phyloP scores from a whole-genome alignment of 23 tunicate genomes.

The Halocynthia aurantium region DNA sequence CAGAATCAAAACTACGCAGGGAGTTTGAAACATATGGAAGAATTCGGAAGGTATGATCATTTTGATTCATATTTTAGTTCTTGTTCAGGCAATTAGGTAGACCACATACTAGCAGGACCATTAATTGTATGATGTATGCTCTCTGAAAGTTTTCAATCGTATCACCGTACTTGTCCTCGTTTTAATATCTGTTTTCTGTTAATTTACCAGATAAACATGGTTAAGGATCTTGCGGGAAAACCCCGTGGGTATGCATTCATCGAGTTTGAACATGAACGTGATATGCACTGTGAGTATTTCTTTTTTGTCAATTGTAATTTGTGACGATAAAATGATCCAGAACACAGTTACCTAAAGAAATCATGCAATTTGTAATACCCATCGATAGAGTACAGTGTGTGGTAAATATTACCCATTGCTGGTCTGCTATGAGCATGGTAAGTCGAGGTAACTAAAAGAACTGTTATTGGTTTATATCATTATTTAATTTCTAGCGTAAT shows the following conservation, averaged over 20 bases:
- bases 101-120: background rate
- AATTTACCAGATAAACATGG: slow-evolving; percentile 66
- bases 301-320: background rate
- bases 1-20: slow-evolving; percentile 86
- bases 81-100: too few species aligned
- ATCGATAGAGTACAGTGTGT: too few species aligned
- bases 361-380: too few species aligned
- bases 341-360: too few species aligned
- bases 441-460: too few species aligned
- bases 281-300: slow-evolving; percentile 93
- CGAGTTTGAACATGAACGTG: slow-evolving; percentile 95
- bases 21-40: slow-evolving; percentile 95
- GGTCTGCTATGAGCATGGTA: too few species aligned
- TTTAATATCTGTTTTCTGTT: background rate
- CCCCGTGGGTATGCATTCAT: slow-evolving; percentile 97
- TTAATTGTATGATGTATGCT: background rate
- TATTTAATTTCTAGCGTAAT: too few species aligned
- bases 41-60: slow-evolving; percentile 67
- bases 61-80: background rate
- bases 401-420: too few species aligned
- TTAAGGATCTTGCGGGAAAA: slow-evolving; percentile 68
- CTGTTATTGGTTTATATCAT: too few species aligned
- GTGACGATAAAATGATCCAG: background rate
- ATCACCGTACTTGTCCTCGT: background rate
- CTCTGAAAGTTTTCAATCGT: background rate